Conservation (phyloP, 2,888 invertebrate species). For the Fragum whitleyi region DNA sequence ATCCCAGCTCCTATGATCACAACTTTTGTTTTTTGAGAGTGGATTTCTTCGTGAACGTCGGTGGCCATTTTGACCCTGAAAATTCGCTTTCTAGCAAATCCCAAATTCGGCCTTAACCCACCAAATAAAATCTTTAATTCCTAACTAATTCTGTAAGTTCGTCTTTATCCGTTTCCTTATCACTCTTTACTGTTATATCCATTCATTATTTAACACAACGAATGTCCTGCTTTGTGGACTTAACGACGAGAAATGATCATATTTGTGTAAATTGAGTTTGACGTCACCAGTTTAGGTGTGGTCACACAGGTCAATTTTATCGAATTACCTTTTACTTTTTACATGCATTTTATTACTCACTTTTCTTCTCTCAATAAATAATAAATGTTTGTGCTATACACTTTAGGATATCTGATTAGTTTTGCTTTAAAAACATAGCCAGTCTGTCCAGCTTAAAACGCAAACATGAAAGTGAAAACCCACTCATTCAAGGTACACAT, state of each 20-base stretch:
- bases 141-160: too few species aligned
- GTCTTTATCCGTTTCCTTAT: too few species aligned
- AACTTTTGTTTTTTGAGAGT: conserved; percentile 70
- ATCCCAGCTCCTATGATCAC: conserved; percentile 84
- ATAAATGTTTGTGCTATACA: too few species aligned
- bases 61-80: conserved; percentile 53
- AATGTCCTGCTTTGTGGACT: conserved; percentile 25
- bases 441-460: too few species aligned
- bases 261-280: conserved; percentile 35
- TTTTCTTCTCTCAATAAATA: too few species aligned
- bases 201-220: not conserved
- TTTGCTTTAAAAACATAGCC: too few species aligned
- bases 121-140: not conserved
- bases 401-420: too few species aligned
- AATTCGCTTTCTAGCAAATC: not conserved
- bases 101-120: not conserved
- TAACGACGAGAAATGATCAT: conserved; percentile 50
- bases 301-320: conserved; percentile 38
- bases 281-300: conserved; percentile 55
- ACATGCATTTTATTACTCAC: too few species aligned
- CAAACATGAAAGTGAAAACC: too few species aligned
- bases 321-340: not conserved
- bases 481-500: not conserved
- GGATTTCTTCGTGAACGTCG: conserved; percentile 54
- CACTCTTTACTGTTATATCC: not conserved